Conservation (phyloP, 2,113 vertebrate species). For the Pollimyrus isidori region DNA sequence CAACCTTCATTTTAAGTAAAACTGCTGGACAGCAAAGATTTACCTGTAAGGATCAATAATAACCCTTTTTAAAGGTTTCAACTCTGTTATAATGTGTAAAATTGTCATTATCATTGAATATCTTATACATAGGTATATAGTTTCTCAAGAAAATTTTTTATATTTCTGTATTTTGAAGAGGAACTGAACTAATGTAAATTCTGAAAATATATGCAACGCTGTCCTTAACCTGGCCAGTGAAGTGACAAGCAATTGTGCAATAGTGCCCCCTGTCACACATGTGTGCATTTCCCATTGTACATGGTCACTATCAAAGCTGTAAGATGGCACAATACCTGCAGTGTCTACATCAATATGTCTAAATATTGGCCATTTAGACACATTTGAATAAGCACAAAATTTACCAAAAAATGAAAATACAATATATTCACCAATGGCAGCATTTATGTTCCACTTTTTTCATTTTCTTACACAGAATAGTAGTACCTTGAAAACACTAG, state of each 20-base stretch:
- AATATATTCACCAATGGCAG: background rate
- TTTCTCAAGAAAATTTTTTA: background rate
- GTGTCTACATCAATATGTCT: background rate
- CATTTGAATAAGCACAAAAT: background rate
- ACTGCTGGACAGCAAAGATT: background rate
- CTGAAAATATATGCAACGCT: background rate
- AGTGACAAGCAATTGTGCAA: background rate
- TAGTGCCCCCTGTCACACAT: constrained; percentile 6
- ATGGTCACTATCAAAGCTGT: background rate
- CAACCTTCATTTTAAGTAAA: background rate
- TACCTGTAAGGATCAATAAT: background rate
- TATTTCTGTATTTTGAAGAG: background rate
- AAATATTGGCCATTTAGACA: background rate
- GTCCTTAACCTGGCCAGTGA: background rate
- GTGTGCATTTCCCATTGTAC: background rate
- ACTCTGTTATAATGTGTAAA: background rate
- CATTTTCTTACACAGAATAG: background rate
- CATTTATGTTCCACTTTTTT: background rate
- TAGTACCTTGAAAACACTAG: background rate
- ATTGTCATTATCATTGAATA: background rate
- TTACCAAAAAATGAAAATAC: background rate
- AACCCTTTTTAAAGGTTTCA: background rate
- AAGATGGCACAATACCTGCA: background rate
- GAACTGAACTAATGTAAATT: background rate
- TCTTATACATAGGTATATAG: background rate